phyloP scores from a whole-genome alignment of 2,797 vertebrate species.

The Notamacropus eugenii region DNA sequence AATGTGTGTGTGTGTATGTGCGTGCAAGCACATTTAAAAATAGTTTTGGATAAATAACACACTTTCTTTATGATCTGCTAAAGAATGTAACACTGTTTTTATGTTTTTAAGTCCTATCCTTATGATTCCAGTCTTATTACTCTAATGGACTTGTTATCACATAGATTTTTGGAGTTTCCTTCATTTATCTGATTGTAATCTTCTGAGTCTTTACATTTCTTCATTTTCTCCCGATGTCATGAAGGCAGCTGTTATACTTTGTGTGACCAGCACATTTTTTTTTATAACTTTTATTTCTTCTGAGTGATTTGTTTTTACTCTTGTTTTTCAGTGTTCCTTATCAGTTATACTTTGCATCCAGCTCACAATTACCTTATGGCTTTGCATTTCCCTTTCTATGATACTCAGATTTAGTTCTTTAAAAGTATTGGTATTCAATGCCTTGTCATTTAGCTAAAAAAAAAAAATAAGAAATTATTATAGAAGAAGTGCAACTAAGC shows the following conservation, averaged over 20 bases:
- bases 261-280: not conserved
- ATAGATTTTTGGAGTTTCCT: not conserved
- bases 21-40: not conserved
- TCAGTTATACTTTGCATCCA: not conserved
- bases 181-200: not conserved
- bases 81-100: not conserved
- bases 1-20: too few species aligned
- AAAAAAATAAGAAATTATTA: too few species aligned
- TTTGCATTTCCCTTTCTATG: not conserved
- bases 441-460: too few species aligned
- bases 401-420: not conserved
- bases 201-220: not conserved
- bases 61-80: not conserved
- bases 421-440: not conserved
- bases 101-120: not conserved
- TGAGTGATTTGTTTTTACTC: not conserved
- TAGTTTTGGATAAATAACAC: not conserved
- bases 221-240: not conserved
- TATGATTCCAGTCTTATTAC: not conserved
- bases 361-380: not conserved
- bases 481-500: too few species aligned
- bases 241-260: not conserved
- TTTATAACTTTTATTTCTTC: not conserved
- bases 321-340: not conserved
- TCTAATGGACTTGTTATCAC: not conserved